A percentile compares a stretch with the other conserved stretches of the same genome.
These are phyloP conservation scores for Phalacrocorax brasilianus DNA, from an alignment of 2,113 vertebrate species.

Conservation along the genomic window DNA sequence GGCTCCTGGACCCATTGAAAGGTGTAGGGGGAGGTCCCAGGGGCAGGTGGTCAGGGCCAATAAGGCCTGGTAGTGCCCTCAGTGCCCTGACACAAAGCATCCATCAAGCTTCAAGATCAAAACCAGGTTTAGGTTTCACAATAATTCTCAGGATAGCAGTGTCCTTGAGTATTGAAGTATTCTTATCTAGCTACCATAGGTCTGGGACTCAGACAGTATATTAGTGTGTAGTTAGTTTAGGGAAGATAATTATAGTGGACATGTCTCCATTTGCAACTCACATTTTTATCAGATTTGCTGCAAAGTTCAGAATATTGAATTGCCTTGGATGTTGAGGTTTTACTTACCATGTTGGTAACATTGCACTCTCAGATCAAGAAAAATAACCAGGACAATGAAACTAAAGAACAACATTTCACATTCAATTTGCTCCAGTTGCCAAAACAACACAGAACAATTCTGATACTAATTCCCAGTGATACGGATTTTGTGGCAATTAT, in stretches of 20 bases:
- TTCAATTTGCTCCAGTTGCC: neutral
- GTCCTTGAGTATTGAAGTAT: neutral
- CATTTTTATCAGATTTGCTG: neutral
- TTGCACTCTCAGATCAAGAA: neutral
- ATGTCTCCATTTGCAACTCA: neutral
- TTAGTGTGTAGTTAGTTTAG: neutral
- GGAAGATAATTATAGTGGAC: neutral
- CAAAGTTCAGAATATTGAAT: neutral
- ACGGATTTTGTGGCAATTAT: neutral
- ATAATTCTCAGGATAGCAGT: neutral
- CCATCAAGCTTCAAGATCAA: neutral
- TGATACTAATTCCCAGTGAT: neutral
- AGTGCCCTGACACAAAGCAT: neutral
- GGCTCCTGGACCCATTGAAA: neutral
- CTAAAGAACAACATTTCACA: neutral
- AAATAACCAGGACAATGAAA: neutral
- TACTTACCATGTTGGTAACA: neutral
- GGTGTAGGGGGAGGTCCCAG: rapidly evolving
- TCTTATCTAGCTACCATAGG: neutral
- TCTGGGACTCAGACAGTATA: neutral
- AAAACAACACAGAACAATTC: neutral
- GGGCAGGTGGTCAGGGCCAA: neutral
- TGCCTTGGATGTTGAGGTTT: neutral
- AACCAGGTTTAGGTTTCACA: rapidly evolving
- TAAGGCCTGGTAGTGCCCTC: neutral